Evolutionary conservation across 1,140 invertebrate genomes (phyloP), one percentile per base, ranked within the genome.

Genomic region (Onthophagus taurus): DNA sequence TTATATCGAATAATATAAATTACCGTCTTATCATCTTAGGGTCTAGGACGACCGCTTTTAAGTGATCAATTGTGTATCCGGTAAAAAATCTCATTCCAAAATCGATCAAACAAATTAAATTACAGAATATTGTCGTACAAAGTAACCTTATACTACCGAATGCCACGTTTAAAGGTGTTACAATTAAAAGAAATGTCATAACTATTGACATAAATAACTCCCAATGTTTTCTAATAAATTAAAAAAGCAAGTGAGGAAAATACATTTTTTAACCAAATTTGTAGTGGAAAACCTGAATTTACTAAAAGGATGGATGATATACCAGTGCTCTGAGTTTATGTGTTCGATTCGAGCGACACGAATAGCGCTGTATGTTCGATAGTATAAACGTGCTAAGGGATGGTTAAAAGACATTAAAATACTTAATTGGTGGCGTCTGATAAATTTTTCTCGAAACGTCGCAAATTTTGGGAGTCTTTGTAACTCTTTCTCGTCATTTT

Each of bases 261-360:
- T n/a, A n/a, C n/a, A 7, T 26, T 6, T n/a, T 26, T 6, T 7
- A 26, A 26, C 6, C 23, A 26, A n/a, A 7, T 26, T 7, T 26
- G 6, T 6, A 6, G 31, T 16, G 24, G 24, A 26, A 26, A 38
- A 45, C 44, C 44, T 37, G 17, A 45, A 45, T 6, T 17, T 31
- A 29, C 44, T 45, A 16, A 45, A 38, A 3, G 44, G 44, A 24
- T 45, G 44, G 11, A 45, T 45, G 12, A 45, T 39, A 8, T 23
- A 12, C 6, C 20, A n/a, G n/a, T 13, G 26, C 6, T 37, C 14
- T 9, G 35, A 45, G 9, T 31, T 20, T 18, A 31, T n/a, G 31
- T 45, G 44, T 26, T 19, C 39, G 11, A 38, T 26, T 13, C 35
- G 17, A 9, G 37, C 23, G 12, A 38, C 18, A 23, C 8, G 12